Evolutionary conservation across 1,140 invertebrate species (phyloP).

Genomic region (Magallana angulata): DNA sequence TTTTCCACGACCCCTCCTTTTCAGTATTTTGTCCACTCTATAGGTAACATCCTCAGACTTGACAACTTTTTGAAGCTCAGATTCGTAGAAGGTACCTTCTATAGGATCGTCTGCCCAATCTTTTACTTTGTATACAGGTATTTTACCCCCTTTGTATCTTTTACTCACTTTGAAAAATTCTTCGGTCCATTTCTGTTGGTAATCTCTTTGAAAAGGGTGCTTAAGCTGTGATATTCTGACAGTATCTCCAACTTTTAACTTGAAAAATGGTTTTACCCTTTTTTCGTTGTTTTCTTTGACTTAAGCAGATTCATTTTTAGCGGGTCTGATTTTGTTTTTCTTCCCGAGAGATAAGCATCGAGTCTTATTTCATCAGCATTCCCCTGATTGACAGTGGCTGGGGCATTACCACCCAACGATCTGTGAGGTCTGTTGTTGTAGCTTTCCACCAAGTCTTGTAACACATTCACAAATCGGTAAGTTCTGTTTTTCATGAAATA

Average conservation of each 20-base stretch:
- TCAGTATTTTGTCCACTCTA: constrained; percentile 38
- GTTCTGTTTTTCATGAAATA: constrained; percentile 48
- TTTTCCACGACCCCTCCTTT: constrained; percentile 23
- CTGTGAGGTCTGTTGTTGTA: constrained; percentile 29
- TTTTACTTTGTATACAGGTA: constrained; percentile 49
- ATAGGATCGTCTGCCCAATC: constrained; percentile 44
- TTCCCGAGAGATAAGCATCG: background rate
- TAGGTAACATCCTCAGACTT: constrained; percentile 2
- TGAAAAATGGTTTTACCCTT: constrained; percentile 22
- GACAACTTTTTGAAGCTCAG: constrained; percentile 45
- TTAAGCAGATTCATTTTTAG: background rate
- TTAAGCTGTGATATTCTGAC: constrained; percentile 51
- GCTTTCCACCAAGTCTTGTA: too few species aligned
- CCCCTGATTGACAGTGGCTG: constrained; percentile 23
- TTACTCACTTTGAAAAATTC: constrained; percentile 50
- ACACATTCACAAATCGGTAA: constrained; percentile 37
- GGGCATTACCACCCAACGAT: constrained; percentile 35
- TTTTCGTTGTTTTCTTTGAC: background rate
- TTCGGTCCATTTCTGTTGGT: constrained; percentile 56
- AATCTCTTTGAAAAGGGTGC: constrained; percentile 51
- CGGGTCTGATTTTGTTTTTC: too few species aligned
- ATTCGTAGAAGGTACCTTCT: constrained; percentile 52
- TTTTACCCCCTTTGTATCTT: constrained; percentile 36
- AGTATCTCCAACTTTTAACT: constrained; percentile 48
- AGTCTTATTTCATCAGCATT: constrained; percentile 35